Evolutionary conservation across 2,888 invertebrate genomes (phyloP), one percentile per base, ranked within the genome.

Genomic region (Bruchidius siliquastri): DNA sequence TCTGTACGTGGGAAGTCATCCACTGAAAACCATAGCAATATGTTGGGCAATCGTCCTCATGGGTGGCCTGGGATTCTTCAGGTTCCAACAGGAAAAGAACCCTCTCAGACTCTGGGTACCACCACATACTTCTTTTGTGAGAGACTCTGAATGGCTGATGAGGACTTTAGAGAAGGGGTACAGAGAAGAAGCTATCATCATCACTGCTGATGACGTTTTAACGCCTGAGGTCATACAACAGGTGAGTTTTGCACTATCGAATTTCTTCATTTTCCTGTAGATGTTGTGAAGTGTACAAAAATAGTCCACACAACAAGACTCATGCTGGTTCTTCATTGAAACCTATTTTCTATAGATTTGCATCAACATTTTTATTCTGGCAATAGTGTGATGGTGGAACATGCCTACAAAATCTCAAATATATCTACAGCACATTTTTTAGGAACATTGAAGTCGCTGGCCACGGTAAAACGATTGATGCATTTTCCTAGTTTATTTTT

Each of bases 51-150:
- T 91, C 77, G 89, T 92, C 21, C 77, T 89, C 18, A 68, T 91
- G 20, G 91, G 92, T 81, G 87, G 89, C 72, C 83, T 89, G 74
- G 93, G 94, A 66, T 87, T 93, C 72, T 82, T 91, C 22, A 87
- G 88, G 79, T 93, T 94, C 85, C 88, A 90, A 75, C 91, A 92
- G 83, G 94, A 94, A 86, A 93, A 91, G 82, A 91, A 93, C 85
- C 93, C 94, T 0, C 85, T 93, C 81, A 92, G 91, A 81, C 85
- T 94, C 78, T 94, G 94, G 94, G 91, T 94, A 22, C 93, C 93
- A 18, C 90, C 90, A 68, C 89, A 92, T 68, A 93, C 93, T 0
- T 90, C 91, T 75, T 94, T 93, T 83, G 88, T 90, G 68, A 84
- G 86, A 77, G 92, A 93, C 79, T 92, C 93, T 3, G 90, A 93